Evolutionary conservation across 2,888 invertebrate genomes (phyloP), one percentile per base, ranked within the genome.

Genomic region (Watsonalla cultraria): DNA sequence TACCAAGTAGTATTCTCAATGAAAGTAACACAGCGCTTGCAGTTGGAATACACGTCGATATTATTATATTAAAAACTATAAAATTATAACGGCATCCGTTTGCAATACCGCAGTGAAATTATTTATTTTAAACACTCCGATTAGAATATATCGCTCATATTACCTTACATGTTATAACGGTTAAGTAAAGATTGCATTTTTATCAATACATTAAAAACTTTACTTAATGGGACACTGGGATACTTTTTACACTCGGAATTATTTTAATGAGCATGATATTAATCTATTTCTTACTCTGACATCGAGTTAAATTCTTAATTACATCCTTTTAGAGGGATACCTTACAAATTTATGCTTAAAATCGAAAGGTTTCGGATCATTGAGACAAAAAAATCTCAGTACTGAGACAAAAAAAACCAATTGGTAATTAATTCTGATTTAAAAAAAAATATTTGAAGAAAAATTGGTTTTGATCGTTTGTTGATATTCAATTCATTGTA

Each of bases 61-160:
- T 50, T 39, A 8, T 8, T 8, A 11, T 42, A 42, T 42, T 42
- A 45, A 49, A 51, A 55, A 47, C 15, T 49, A 47, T 59, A 55
- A 57, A 55, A 55, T 52, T 11, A 47, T 55, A 54, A 57, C 54
- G 48, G 54, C 59, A 59, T 54, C 57, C 57, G 57, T 51, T 49
- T 35, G 48, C 53, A 56, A 56, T 59, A 50, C 46, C 8, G 37
- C 37, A 2, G 37, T 37, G 37, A 7, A 37, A 37, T 37, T 37
- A 52, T 53, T 51, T 37, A 53, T 47, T 52, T 51, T 46, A 59
- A 51, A 54, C 33, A 55, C 52, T 47, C 34, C 51, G 45, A 53
- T 57, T 55, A 53, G 53, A 54, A 51, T 50, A 50, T 51, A 55
- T 52, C 45, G 39, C 8, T 37, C 35, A n/a, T 33, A 47, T 34